phyloP scores from a whole-genome alignment of 1,140 invertebrate genomes.

The Nasonia giraulti region DNA sequence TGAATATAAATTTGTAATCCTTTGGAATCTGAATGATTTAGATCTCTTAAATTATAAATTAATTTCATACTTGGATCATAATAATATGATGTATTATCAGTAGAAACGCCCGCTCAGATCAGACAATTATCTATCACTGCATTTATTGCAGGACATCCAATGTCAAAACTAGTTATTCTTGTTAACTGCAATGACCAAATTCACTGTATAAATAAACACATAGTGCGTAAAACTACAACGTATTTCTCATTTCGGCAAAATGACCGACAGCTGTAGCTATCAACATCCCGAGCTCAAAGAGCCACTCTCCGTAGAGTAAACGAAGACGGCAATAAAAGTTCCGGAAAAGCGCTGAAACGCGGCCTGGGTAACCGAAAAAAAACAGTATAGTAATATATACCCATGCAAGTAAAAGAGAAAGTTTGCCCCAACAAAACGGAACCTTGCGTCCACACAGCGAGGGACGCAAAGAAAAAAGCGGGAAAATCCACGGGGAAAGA shows the following conservation, averaged over 20 bases:
- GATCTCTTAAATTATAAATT: too few relatives aligned
- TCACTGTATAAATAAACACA: too few relatives aligned
- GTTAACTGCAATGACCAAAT: too few relatives aligned
- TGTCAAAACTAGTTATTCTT: too few relatives aligned
- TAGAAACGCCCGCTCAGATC: too few relatives aligned
- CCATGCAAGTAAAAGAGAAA: background rate
- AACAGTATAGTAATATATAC: background rate
- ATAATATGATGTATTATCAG: too few relatives aligned
- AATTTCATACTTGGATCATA: too few relatives aligned
- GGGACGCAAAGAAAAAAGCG: background rate
- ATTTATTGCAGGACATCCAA: too few relatives aligned
- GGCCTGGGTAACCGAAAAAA: background rate
- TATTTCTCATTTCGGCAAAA: background rate
- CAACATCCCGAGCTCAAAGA: background rate
- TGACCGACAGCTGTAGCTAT: background rate
- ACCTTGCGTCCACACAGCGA: background rate
- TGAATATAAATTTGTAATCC: too few relatives aligned
- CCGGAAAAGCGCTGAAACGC: background rate
- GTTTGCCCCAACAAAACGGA: background rate
- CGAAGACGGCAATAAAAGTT: background rate
- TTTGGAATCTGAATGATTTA: too few relatives aligned
- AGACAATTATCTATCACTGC: too few relatives aligned
- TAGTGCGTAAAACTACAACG: too few relatives aligned
- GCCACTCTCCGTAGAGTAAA: background rate
- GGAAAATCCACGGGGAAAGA: conserved; percentile 1